Percentiles rank a stretch among this genome's conserved stretches.
Conservation (phyloP, 2,797 vertebrate genomes). For the Gymnopithys bicolor region DNA sequence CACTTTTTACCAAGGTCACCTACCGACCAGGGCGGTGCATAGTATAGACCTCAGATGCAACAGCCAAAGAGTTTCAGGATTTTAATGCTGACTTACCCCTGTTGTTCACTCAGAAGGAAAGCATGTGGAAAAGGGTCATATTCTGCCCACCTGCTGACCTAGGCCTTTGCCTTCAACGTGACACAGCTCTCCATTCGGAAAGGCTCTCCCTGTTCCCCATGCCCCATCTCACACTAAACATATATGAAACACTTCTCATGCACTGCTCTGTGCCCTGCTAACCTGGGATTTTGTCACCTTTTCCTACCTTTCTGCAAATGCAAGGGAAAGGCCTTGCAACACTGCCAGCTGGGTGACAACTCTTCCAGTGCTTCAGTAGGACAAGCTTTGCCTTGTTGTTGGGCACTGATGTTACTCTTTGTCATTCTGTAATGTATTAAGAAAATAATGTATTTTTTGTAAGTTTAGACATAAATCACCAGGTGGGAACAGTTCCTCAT, state of each 20-base stretch:
- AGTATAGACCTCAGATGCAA: not conserved
- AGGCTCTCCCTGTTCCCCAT: not conserved
- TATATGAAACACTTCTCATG: not conserved
- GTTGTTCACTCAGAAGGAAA: not conserved
- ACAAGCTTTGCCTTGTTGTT: not conserved
- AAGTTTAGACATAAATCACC: not conserved
- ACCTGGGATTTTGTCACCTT: not conserved
- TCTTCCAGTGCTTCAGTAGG: not conserved
- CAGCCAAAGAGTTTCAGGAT: not conserved
- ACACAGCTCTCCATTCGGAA: not conserved
- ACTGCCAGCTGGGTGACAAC: not conserved
- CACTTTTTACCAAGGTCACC: not conserved
- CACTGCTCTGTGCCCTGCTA: not conserved
- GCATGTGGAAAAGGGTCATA: rapidly evolving
- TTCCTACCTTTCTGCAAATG: not conserved
- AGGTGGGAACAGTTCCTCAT: not conserved
- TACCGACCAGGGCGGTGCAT: rapidly evolving
- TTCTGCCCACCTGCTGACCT: not conserved
- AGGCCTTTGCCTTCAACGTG: not conserved
- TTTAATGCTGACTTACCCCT: not conserved
- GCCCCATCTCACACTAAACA: rapidly evolving
- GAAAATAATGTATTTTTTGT: not conserved
- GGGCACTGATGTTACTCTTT: not conserved
- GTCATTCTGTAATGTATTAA: not conserved
- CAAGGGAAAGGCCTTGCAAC: not conserved